Base-by-base conservation (phyloP, 2,113 vertebrate genomes). In the Trematocara macrostoma region DNA sequence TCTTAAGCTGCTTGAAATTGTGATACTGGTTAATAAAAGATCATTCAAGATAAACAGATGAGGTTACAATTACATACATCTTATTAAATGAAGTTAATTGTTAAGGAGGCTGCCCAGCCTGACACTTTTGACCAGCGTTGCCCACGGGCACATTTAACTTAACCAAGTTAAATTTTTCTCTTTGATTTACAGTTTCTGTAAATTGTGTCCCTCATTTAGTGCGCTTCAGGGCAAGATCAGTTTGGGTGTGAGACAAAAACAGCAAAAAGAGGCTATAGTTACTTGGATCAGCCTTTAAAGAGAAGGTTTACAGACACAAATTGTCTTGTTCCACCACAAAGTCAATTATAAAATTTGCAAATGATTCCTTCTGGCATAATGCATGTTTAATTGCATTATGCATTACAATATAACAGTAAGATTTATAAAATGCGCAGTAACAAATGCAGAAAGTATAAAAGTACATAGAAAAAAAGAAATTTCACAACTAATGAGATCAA, bases 21-120 rank as follows among this genome's bases (percentile, higher is more conserved):
- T 49, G 40, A 74, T 47, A 31, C 42, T 74, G 69, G 42, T 49
- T 7, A 55, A n/a, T 67, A 42, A 67, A 53, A 29, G 40, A 61
- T 15, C 6, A 26, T 18, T 29, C 11, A 12, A 7, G 34, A 11
- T 8, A 79, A 79, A 78, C 20, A 69, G 59, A 38, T 26, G 20
- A 20, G n/a, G 18, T 38, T 71, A 26, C 23, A 42, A 51, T 18
- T 45, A 16, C 11, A 71, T 29, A 8, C 7, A 2, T 55, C 10
- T 56, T 35, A 34, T 31, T n/a, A 15, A n/a, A 34, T n/a, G 6
- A 45, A n/a, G 31, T 23, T 91, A 64, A 95, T 97, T 96, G 96
- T 98, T 98, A 98, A 91, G 98, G 97, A 92, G 99, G 97, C 94
- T 98, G 98, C 97, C 98, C 69, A 74, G 14, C 12, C 9, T 20